A percentile compares a stretch with the other conserved stretches of the same genome.
These are phyloP conservation scores for Parthenolecanium corni DNA, from an alignment of 2,888 invertebrate genomes.

Conservation along the genomic window DNA sequence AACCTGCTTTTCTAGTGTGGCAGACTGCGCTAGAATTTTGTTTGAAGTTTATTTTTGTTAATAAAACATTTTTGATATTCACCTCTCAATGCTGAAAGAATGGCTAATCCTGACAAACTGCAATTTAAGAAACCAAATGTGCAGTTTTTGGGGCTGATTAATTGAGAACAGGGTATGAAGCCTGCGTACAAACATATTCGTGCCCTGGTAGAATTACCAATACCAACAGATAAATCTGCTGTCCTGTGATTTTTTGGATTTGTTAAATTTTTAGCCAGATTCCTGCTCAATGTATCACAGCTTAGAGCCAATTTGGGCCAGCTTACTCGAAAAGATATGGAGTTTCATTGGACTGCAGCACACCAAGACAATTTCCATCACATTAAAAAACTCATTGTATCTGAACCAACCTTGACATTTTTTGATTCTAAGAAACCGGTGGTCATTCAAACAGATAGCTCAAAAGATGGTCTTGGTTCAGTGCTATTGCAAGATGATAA, in stretches of 20 bases:
- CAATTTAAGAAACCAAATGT: conserved; percentile 27
- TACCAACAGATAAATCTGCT: too few relatives aligned
- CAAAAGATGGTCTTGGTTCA: conserved; percentile 20
- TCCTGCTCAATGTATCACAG: conserved; percentile 31
- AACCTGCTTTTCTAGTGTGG: too few relatives aligned
- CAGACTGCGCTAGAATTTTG: too few relatives aligned
- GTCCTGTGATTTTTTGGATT: too few relatives aligned
- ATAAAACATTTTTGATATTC: too few relatives aligned
- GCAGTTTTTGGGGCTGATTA: conserved; percentile 27
- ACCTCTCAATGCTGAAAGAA: too few relatives aligned
- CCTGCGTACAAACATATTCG: conserved; percentile 6
- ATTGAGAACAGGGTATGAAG: conserved; percentile 20
- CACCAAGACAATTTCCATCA: conserved; percentile 18
- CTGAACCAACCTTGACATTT: conserved; percentile 30
- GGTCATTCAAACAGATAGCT: conserved; percentile 7
- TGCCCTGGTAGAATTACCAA: too few relatives aligned
- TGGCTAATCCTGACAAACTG: conserved; percentile 29
- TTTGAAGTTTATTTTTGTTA: too few relatives aligned
- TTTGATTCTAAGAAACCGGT: conserved; percentile 19
- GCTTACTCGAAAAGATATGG: conserved; percentile 27
- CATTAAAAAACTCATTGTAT: conserved; percentile 29
- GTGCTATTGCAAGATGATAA: too few relatives aligned
- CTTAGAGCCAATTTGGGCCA: conserved; percentile 30
- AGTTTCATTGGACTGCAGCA: conserved; percentile 25
- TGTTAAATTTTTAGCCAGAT: conserved; percentile 30